phyloP scores from a whole-genome alignment of 2,797 vertebrate genomes.

The Ctenochaetus hawaiiensis region DNA sequence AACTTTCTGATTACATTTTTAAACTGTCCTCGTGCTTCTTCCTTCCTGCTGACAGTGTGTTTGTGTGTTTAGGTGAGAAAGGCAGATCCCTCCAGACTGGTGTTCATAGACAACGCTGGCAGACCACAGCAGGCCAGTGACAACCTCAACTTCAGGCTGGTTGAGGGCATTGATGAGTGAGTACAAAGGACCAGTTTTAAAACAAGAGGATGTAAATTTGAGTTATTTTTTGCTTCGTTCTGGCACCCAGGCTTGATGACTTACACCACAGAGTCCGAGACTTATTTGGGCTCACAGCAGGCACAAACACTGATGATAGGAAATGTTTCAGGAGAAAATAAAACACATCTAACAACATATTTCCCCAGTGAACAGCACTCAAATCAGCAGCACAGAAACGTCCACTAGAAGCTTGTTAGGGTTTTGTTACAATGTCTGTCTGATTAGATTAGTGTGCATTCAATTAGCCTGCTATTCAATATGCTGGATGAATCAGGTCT shows the following conservation, averaged over 20 bases:
- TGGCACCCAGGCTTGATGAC: too few relatives aligned
- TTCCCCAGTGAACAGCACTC: slow-evolving; percentile 47
- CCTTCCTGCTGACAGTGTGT: slow-evolving; percentile 4
- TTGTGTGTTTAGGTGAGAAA: slow-evolving; percentile 79
- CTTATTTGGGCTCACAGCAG: slow-evolving; percentile 25
- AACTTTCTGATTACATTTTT: background rate
- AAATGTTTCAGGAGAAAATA: slow-evolving; percentile 21
- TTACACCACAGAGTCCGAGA: background rate
- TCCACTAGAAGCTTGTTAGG: slow-evolving; percentile 49
- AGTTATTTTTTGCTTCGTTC: background rate
- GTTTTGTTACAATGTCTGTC: slow-evolving; percentile 47
- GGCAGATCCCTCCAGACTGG: slow-evolving; percentile 87
- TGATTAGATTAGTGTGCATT: slow-evolving; percentile 62
- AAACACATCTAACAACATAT: slow-evolving; percentile 33
- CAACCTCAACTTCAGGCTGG: slow-evolving; percentile 93
- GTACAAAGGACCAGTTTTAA: slow-evolving; percentile 44
- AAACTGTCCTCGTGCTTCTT: background rate
- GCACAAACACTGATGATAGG: slow-evolving; percentile 18
- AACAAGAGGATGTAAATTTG: background rate
- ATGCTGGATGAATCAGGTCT: slow-evolving; percentile 44
- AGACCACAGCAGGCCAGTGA: slow-evolving; percentile 85
- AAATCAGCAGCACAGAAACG: slow-evolving; percentile 41
- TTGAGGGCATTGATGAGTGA: slow-evolving; percentile 93
- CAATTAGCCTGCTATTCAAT: slow-evolving; percentile 53
- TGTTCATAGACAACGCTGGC: slow-evolving; percentile 94